Conservation (phyloP, 2,113 vertebrate genomes). For the Sciurus niger region DNA sequence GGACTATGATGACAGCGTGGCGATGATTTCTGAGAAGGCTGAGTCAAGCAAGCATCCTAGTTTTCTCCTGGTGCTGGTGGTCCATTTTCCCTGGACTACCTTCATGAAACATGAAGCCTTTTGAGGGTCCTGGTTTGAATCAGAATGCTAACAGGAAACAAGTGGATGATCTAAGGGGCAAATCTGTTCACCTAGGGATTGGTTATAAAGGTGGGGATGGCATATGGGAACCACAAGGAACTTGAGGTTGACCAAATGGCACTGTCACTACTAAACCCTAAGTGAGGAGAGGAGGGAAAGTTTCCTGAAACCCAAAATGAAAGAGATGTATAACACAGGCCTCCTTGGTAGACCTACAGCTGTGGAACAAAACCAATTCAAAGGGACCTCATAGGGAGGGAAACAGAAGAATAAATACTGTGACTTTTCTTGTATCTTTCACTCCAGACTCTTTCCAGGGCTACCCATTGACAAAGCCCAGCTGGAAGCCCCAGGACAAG, state of each 20-base stretch:
- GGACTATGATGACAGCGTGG: neutral
- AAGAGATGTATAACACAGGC: neutral
- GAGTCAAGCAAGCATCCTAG: neutral
- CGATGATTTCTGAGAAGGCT: neutral
- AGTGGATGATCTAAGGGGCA: neutral
- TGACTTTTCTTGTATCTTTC: neutral
- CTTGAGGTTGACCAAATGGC: neutral
- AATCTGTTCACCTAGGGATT: neutral
- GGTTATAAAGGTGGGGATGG: neutral
- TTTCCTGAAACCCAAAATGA: neutral
- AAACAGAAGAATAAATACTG: neutral
- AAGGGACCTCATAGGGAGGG: neutral
- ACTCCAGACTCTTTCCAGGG: neutral
- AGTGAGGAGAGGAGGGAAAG: neutral
- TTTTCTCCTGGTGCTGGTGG: neutral
- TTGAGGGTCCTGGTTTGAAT: neutral
- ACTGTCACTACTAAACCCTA: neutral
- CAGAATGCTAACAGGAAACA: constrained; percentile 22
- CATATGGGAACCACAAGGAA: neutral
- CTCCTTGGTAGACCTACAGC: neutral
- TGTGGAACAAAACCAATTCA: neutral
- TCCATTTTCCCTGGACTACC: neutral
- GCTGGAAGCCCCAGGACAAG: neutral
- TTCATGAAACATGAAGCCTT: neutral
- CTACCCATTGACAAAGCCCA: neutral